These are phyloP conservation scores for Protobothrops flavoviridis DNA, from an alignment of 2,113 vertebrate genomes.

Conservation along the genomic window DNA sequence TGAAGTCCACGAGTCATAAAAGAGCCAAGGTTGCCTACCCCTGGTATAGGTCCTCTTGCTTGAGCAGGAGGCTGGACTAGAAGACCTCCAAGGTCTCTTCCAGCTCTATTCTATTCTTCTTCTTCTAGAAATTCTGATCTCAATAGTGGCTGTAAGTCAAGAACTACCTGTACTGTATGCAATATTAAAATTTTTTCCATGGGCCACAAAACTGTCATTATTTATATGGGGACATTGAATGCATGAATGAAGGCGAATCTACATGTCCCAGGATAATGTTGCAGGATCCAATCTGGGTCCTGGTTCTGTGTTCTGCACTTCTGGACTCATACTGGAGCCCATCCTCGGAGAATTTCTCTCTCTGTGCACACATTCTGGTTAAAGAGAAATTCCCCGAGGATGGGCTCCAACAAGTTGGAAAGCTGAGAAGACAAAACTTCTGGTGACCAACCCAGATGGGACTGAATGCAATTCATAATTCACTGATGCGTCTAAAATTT, in stretches of 20 bases:
- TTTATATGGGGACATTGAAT: not conserved
- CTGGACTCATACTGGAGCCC: too few species aligned
- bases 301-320: not conserved
- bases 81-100: too few species aligned
- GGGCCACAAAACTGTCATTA: not conserved
- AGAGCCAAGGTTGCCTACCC: too few species aligned
- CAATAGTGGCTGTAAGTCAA: not conserved
- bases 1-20: too few species aligned
- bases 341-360: not conserved
- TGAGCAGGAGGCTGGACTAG: too few species aligned
- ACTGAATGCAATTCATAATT: not conserved
- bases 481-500: not conserved
- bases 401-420: not conserved
- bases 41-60: too few species aligned
- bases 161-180: not conserved
- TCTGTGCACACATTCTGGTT: not conserved
- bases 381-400: not conserved
- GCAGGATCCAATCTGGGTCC: not conserved
- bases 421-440: not conserved
- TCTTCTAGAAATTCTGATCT: not conserved
- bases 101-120: too few species aligned
- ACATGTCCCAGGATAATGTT: not conserved
- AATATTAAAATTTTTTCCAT: not conserved
- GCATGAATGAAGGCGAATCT: not conserved
- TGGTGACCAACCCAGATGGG: not conserved